A percentile compares a stretch with the other conserved stretches of the same genome.
Evolutionary conservation across 2,888 invertebrate genomes (phyloP).

Genomic region (Nemurella pictetii): DNA sequence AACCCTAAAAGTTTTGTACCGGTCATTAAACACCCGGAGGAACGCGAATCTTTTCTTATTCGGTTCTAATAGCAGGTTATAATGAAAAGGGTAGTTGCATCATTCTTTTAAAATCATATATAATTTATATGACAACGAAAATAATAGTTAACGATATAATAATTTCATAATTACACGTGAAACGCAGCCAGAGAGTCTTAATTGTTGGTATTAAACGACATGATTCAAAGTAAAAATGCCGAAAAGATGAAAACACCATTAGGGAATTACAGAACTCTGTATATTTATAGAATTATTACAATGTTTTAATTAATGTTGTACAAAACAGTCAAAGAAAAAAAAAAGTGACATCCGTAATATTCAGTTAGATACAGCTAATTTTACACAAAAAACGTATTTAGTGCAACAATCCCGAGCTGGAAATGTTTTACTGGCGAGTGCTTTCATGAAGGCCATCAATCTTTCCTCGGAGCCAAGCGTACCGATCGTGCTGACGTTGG

Average conservation of each 20-base stretch:
- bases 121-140: neutral
- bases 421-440: neutral
- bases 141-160: slow-evolving; percentile 3
- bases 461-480: neutral
- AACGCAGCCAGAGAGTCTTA: neutral
- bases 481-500: neutral
- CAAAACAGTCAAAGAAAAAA: neutral
- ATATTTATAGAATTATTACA: neutral
- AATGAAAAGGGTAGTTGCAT: slow-evolving; percentile 10
- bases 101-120: neutral
- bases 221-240: neutral
- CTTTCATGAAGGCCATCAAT: neutral
- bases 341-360: neutral
- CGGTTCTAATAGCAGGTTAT: neutral
- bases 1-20: slow-evolving; percentile 3
- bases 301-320: neutral
- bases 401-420: neutral
- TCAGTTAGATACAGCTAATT: neutral
- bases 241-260: neutral
- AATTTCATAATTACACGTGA: neutral
- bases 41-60: neutral
- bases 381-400: neutral
- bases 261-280: neutral
- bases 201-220: neutral
- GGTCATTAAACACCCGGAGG: slow-evolving; percentile 6